phyloP scores from a whole-genome alignment of 2,888 invertebrate species.

The Melinopterus prodromus region DNA sequence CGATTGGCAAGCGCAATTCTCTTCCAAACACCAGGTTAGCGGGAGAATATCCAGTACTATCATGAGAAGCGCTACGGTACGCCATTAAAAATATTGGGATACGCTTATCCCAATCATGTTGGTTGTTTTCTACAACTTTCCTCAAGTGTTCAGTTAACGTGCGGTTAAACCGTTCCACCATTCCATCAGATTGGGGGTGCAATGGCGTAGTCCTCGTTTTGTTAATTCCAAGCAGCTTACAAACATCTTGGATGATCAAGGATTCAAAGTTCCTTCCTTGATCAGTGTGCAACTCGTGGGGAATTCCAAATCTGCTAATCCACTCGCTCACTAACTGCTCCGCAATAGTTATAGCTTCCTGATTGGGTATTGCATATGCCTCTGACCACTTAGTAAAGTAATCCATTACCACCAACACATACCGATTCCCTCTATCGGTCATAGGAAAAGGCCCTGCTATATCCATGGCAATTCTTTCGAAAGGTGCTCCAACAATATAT shows the following conservation, averaged over 20 bases:
- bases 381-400: slow-evolving; percentile 48
- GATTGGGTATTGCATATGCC: slow-evolving; percentile 49
- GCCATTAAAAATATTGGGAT: no score
- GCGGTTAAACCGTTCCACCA: slow-evolving; percentile 47
- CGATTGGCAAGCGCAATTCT: no score
- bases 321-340: slow-evolving; percentile 42
- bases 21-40: no score
- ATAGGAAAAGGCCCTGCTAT: slow-evolving; percentile 43
- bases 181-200: slow-evolving; percentile 49
- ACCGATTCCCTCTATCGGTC: slow-evolving; percentile 41
- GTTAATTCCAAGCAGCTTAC: slow-evolving; percentile 24
- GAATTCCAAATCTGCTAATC: slow-evolving; percentile 41
- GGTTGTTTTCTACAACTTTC: no score
- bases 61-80: no score
- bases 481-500: slow-evolving; percentile 43
- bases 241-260: background rate
- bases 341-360: slow-evolving; percentile 49
- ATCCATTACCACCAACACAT: slow-evolving; percentile 44
- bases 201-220: slow-evolving; percentile 47
- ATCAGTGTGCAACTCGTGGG: slow-evolving; percentile 44
- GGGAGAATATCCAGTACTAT: no score
- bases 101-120: no score
- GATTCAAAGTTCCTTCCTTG: slow-evolving; percentile 41
- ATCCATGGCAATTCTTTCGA: slow-evolving; percentile 42
- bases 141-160: no score